Base-by-base conservation (phyloP, 2,113 vertebrate species). In the Paracanthobrama guichenoti region DNA sequence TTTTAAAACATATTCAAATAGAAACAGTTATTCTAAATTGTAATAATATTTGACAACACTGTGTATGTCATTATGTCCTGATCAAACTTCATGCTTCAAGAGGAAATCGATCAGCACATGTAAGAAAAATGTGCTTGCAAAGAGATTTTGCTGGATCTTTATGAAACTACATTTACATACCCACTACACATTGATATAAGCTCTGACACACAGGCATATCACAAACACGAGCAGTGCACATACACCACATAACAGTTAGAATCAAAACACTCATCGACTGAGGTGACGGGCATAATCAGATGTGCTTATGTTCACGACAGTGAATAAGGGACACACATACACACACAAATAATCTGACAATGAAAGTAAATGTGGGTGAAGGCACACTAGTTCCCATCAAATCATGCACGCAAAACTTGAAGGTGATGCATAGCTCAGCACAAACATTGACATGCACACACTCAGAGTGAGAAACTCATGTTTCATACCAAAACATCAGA, bases 281-380 rank as follows among this genome's bases (percentile, higher is more conserved):
- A 20, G 26, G 7, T 11, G 20, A 35, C 11, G 4, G 11, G n/a
- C 12, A 59, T 13, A 24, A 77, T 42, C 16, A 20, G 31, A 28
- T 14, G 75, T 60, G 53, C 55, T 78, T 60, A 59, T 7, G 57
- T 62, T 62, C 24, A 4, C 57, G 26, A 44, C 3, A 77, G 12
- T 78, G 75, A 12, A 59, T 42, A 42, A 62, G n/a, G 35, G 13
- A 44, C 55, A 62, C 6, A 16, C 12, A 46, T 11, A 14, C 67
- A 44, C 11, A 44, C 11, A n/a, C 39, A 26, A 46, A 73, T 14
- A 73, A 73, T 46, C 11, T 46, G n/a, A 79, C n/a, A 79, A 18
- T 46, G n/a, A 44, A 79, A 26, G 76, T 60, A 44, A 42, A 57
- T 26, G 76, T 60, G 57, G n/a, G 76, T 16, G 39, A 60, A 79